A percentile compares a stretch with the other conserved stretches of the same genome.
These are phyloP conservation scores for Dicaeum eximium DNA, from an alignment of 2,113 vertebrate genomes.

Conservation along the genomic window DNA sequence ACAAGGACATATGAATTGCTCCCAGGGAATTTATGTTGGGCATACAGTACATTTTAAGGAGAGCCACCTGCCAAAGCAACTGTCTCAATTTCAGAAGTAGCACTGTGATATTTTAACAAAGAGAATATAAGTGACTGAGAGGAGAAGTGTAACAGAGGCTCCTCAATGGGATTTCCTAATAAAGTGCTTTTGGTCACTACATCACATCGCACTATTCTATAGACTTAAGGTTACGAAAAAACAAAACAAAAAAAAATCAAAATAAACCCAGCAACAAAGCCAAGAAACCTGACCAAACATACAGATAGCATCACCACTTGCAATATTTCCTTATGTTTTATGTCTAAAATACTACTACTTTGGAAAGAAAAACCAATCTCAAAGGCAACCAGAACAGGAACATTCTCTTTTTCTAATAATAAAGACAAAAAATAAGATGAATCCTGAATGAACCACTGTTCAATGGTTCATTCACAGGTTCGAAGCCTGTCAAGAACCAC, in stretches of 20 bases:
- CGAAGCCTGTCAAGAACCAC: background rate
- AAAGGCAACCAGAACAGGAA: background rate
- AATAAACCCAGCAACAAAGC: background rate
- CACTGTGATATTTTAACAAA: background rate
- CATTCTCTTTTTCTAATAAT: background rate
- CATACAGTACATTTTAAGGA: background rate
- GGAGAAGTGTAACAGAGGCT: background rate
- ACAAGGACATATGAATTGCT: background rate
- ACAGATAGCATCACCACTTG: background rate
- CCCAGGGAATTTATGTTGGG: background rate
- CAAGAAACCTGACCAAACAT: background rate
- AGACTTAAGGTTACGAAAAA: background rate
- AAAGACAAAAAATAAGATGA: background rate
- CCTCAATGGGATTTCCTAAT: background rate
- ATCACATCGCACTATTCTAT: background rate
- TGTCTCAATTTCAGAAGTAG: background rate
- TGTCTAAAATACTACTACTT: background rate
- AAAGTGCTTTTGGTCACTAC: background rate
- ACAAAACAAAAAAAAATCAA: background rate
- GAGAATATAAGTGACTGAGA: background rate
- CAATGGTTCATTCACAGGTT: no score
- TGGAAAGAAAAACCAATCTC: background rate
- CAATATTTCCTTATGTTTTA: background rate
- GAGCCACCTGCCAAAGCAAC: conserved; percentile 15
- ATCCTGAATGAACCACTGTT: no score